Percentiles rank a stretch among this genome's conserved stretches.
Conservation (phyloP, 2,113 vertebrate species). For the Misgurnus mizolepis region DNA sequence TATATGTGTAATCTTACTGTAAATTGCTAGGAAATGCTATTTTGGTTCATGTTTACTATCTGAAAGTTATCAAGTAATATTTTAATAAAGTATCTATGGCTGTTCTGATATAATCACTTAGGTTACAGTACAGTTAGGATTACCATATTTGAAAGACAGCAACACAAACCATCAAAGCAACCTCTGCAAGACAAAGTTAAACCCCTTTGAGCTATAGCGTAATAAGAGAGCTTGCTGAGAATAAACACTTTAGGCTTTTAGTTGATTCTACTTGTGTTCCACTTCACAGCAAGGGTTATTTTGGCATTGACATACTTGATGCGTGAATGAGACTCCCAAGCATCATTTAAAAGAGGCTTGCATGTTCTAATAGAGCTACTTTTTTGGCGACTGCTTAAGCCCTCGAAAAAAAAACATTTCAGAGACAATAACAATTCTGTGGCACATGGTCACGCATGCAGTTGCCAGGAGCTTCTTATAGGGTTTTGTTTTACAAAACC, state of each 20-base stretch:
- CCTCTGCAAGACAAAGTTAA: conserved; percentile 20
- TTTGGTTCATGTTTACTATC: background rate
- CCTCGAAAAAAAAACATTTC: conserved; percentile 50
- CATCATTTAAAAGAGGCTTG: conserved; percentile 50
- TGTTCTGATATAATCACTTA: background rate
- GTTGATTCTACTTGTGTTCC: conserved; percentile 49
- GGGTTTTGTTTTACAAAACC: conserved; percentile 54
- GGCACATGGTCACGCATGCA: conserved; percentile 51
- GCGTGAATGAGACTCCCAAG: conserved; percentile 48
- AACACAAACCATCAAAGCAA: conserved; percentile 5
- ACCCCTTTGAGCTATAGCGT: conserved; percentile 41
- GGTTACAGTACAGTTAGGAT: background rate
- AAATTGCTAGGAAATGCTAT: background rate
- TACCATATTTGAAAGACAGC: background rate
- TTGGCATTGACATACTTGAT: conserved; percentile 51
- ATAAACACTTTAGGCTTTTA: conserved; percentile 54
- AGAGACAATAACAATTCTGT: conserved; percentile 52
- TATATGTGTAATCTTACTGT: background rate
- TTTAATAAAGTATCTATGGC: background rate
- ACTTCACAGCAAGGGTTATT: conserved; percentile 52
- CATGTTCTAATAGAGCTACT: conserved; percentile 51
- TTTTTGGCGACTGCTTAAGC: conserved; percentile 54
- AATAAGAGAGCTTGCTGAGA: conserved; percentile 46
- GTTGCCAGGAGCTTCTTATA: conserved; percentile 50
- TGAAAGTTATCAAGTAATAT: background rate